These are phyloP conservation scores for Sebastes oblongus DNA, from an alignment of 2,797 vertebrate genomes.

Conservation along the genomic window DNA sequence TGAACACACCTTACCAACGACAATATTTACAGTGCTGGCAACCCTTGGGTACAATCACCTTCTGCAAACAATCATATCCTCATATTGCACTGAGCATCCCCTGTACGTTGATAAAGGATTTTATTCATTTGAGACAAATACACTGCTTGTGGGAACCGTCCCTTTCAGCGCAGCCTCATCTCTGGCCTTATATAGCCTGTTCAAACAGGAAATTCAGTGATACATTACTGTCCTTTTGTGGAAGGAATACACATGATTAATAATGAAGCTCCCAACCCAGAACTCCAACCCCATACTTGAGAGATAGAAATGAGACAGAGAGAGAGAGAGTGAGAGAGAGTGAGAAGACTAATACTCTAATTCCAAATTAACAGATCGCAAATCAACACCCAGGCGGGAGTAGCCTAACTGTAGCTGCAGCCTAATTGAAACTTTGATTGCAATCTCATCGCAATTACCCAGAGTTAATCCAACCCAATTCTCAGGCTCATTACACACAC, in stretches of 20 bases:
- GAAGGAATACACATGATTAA: background rate
- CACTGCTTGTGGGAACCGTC: background rate
- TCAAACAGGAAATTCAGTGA: background rate
- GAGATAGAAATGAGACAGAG: background rate
- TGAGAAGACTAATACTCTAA: slow-evolving; percentile 33
- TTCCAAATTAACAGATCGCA: slow-evolving; percentile 53
- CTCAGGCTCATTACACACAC: slow-evolving; percentile 52
- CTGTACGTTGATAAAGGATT: background rate
- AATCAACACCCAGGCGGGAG: slow-evolving; percentile 42
- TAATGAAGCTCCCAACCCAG: background rate
- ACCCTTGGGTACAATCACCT: background rate
- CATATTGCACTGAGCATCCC: slow-evolving; percentile 7
- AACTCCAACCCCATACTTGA: background rate
- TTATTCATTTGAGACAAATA: slow-evolving; percentile 2
- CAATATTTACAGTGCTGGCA: background rate
- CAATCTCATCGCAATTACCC: slow-evolving; percentile 61
- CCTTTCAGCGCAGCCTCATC: background rate
- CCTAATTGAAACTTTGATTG: slow-evolving; percentile 72
- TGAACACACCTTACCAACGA: background rate
- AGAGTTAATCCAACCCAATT: slow-evolving; percentile 58
- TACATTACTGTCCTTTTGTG: slow-evolving; percentile 5
- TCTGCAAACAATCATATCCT: slow-evolving; percentile 10
- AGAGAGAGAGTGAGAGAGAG: background rate
- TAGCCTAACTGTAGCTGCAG: slow-evolving; percentile 38
- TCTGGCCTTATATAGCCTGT: background rate